A percentile compares a stretch with the other conserved stretches of the same genome.
Evolutionary conservation across 1,140 invertebrate species (phyloP).

Genomic region (Lasioglossum baleicum): DNA sequence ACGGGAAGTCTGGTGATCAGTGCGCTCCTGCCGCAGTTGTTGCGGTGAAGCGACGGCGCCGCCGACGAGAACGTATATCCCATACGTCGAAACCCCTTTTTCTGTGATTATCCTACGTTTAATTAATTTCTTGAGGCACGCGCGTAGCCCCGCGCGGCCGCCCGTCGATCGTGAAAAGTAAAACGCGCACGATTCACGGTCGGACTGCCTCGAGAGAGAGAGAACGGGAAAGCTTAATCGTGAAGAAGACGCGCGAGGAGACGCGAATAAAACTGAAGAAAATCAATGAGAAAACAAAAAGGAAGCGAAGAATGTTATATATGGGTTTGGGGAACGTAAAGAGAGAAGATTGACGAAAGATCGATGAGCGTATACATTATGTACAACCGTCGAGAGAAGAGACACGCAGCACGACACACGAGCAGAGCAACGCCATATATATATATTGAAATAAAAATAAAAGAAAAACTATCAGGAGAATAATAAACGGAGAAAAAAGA

Average conservation of each 20-base stretch:
- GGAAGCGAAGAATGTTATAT: background rate
- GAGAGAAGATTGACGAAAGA: slow-evolving; percentile 13
- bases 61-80: slow-evolving; percentile 59
- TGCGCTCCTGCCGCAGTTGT: slow-evolving; percentile 70
- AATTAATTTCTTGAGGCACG: slow-evolving; percentile 76
- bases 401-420: slow-evolving; percentile 57
- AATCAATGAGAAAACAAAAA: background rate
- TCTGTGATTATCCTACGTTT: slow-evolving; percentile 81
- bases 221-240: slow-evolving; percentile 44
- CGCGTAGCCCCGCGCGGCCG: slow-evolving; percentile 54
- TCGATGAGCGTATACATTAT: background rate
- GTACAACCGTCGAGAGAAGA: slow-evolving; percentile 48
- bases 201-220: slow-evolving; percentile 61
- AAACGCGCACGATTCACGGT: slow-evolving; percentile 59
- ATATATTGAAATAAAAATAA: slow-evolving; percentile 67
- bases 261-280: slow-evolving; percentile 19
- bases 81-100: slow-evolving; percentile 75
- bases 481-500: too few relatives aligned
- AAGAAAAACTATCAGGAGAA: slow-evolving; percentile 3
- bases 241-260: slow-evolving; percentile 13
- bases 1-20: slow-evolving; percentile 68
- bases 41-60: slow-evolving; percentile 76
- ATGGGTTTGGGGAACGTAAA: background rate
- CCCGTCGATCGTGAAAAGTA: slow-evolving; percentile 57
- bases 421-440: slow-evolving; percentile 72